Percentiles rank a stretch among this genome's conserved stretches.
phyloP scores from a whole-genome alignment of 2,888 invertebrate species.

The Tanytarsus gracilentus region DNA sequence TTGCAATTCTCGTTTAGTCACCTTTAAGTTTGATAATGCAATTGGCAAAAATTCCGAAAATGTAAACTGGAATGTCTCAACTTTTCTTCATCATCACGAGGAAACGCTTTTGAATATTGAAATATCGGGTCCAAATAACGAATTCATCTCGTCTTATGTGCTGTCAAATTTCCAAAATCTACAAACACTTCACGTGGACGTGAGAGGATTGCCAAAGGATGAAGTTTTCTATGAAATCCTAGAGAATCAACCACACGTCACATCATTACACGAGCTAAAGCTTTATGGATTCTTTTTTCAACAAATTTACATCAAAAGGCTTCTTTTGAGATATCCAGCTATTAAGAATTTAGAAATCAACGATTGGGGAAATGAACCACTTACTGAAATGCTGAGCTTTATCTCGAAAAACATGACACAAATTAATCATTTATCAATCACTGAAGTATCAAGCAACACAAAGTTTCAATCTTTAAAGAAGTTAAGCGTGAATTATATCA shows the following conservation, averaged over 20 bases:
- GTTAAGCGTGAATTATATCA: background rate
- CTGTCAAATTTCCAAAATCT: background rate
- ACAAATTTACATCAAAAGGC: background rate
- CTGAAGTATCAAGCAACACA: background rate
- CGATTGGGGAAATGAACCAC: constrained; percentile 8
- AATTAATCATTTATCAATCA: background rate
- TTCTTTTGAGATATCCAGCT: constrained; percentile 6
- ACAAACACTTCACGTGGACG: background rate
- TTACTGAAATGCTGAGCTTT: background rate
- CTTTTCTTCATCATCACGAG: background rate
- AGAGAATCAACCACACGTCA: background rate
- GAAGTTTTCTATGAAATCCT: constrained; percentile 9
- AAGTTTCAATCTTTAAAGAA: constrained; percentile 2
- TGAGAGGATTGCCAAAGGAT: background rate
- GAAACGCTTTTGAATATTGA: background rate
- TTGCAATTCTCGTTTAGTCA: background rate
- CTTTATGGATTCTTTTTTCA: constrained; percentile 14
- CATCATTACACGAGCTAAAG: background rate
- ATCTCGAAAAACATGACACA: background rate
- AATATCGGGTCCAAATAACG: constrained; percentile 6
- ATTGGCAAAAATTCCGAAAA: constrained; percentile 14
- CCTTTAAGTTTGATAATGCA: background rate
- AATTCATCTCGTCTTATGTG: background rate
- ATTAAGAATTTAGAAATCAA: constrained; percentile 8
- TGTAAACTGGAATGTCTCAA: background rate